Evolutionary conservation across 2,797 vertebrate genomes (phyloP).

Genomic region (Mus spretus): DNA sequence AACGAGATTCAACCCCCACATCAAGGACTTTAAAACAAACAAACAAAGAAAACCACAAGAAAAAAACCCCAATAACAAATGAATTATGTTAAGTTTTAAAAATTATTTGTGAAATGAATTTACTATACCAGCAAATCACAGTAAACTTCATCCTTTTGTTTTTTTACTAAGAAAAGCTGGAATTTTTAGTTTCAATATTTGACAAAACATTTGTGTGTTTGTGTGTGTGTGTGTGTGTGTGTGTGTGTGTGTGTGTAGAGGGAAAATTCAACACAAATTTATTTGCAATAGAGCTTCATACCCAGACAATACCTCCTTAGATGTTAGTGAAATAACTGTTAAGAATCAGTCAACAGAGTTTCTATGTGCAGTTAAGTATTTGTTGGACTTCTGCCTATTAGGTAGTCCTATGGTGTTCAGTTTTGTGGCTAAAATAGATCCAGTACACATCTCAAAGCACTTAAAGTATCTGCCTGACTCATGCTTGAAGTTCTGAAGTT

Average conservation of each 20-base stretch:
- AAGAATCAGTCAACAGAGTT: neutral
- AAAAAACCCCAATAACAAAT: neutral
- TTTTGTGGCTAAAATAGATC: conserved; percentile 74
- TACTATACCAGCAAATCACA: neutral
- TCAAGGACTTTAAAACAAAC: conserved; percentile 35
- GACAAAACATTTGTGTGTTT: conserved; percentile 8
- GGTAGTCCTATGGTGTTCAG: conserved; percentile 55
- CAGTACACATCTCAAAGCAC: conserved; percentile 74
- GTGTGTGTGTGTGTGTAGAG: no score
- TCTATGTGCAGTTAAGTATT: neutral
- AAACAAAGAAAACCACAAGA: neutral
- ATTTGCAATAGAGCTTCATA: conserved; percentile 15
- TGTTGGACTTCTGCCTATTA: conserved; percentile 43
- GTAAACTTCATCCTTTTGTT: conserved; percentile 25
- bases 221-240: no score
- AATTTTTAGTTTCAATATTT: conserved; percentile 46
- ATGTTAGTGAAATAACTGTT: conserved; percentile 21
- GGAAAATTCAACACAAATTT: neutral
- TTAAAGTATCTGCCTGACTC: conserved; percentile 75
- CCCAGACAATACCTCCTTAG: conserved; percentile 31
- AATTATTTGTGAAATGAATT: conserved; percentile 57
- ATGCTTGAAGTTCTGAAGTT: conserved; percentile 75
- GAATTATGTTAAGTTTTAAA: conserved; percentile 64
- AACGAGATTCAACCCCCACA: conserved; percentile 38
- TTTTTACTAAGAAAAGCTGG: conserved; percentile 55